A percentile compares a stretch with the other conserved stretches of the same genome.
Conservation (phyloP, 1,140 invertebrate genomes). For the Alviniconcha marisindica region DNA sequence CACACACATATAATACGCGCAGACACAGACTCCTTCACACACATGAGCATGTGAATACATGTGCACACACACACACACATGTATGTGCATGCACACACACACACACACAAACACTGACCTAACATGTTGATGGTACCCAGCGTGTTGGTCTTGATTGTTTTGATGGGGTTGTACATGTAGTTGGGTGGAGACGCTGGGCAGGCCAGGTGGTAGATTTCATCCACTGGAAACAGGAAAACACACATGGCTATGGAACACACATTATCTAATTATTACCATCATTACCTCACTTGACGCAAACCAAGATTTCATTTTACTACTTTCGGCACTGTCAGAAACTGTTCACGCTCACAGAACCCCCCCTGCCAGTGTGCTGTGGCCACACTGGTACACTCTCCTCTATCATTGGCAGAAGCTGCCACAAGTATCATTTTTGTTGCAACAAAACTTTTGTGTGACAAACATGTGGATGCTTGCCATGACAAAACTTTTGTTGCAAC, state of each 20-base stretch:
- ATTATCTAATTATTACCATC: too few relatives aligned
- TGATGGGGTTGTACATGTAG: constrained; percentile 99
- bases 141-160: constrained; percentile 99
- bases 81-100: neutral
- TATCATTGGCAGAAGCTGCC: too few relatives aligned
- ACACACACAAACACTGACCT: constrained; percentile 80
- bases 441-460: too few relatives aligned
- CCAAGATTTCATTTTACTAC: too few relatives aligned
- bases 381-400: too few relatives aligned
- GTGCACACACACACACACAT: neutral
- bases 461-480: too few relatives aligned
- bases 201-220: constrained; percentile 99
- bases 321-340: too few relatives aligned
- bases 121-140: constrained; percentile 99
- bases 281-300: too few relatives aligned
- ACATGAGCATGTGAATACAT: neutral
- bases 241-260: neutral
- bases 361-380: too few relatives aligned
- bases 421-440: too few relatives aligned
- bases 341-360: too few relatives aligned
- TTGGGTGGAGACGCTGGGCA: constrained; percentile 99
- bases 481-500: too few relatives aligned
- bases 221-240: constrained; percentile 80
- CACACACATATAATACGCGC: neutral
- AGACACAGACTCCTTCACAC: neutral